These are phyloP conservation scores for Corythoichthys intestinalis DNA, from an alignment of 2,113 vertebrate genomes.

Conservation along the genomic window DNA sequence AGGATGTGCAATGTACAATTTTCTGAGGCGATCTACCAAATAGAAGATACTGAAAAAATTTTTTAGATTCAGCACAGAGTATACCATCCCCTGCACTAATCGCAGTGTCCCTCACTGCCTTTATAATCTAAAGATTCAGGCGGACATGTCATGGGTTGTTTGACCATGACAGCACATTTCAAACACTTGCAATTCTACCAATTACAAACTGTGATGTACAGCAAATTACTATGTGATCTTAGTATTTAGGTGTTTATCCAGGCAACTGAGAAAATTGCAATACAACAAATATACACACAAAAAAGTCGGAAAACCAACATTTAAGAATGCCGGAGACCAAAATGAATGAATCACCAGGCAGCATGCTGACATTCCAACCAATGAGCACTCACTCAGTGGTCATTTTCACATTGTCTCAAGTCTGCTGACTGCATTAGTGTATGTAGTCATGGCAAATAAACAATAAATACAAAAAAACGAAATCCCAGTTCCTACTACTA, in stretches of 20 bases:
- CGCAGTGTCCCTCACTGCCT: too few species aligned
- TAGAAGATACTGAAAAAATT: too few species aligned
- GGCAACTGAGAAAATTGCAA: neutral
- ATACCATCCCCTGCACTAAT: too few species aligned
- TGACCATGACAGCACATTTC: too few species aligned
- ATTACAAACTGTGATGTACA: too few species aligned
- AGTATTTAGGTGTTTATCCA: neutral
- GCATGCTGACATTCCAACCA: constrained; percentile 1
- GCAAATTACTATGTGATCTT: too few species aligned
- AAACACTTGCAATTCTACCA: too few species aligned
- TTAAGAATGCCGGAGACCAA: neutral
- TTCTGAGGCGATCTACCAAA: too few species aligned
- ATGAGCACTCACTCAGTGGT: neutral
- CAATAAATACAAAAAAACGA: neutral
- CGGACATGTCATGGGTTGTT: too few species aligned
- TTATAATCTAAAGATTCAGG: too few species aligned
- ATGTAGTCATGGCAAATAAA: neutral
- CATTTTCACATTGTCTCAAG: constrained; percentile 2
- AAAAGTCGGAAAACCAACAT: neutral
- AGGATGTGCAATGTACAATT: too few species aligned
- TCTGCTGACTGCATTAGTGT: neutral
- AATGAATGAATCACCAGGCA: constrained; percentile 2
- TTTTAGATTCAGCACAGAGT: too few species aligned
- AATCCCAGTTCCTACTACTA: neutral
- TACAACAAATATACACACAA: neutral